These are phyloP conservation scores for Byasa hedistus DNA, from an alignment of 2,888 invertebrate genomes.

Conservation along the genomic window DNA sequence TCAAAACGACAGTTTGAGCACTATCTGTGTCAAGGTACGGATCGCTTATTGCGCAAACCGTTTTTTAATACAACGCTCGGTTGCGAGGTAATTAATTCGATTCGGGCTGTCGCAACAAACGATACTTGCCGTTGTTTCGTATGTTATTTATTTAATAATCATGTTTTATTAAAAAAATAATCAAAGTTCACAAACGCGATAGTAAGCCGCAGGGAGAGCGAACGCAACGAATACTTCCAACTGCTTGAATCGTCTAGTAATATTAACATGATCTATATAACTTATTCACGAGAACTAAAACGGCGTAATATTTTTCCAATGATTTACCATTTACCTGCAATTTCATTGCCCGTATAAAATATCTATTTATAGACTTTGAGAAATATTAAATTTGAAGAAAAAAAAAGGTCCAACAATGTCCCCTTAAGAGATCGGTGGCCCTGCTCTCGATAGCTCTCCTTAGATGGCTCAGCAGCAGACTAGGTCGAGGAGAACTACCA, in stretches of 20 bases:
- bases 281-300: too few relatives aligned
- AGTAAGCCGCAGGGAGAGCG: too few relatives aligned
- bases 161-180: too few relatives aligned
- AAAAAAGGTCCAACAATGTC: constrained; percentile 60
- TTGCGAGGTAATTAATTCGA: constrained; percentile 79
- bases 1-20: constrained; percentile 77
- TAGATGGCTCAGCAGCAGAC: constrained; percentile 77
- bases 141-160: constrained; percentile 38
- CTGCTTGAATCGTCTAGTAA: too few relatives aligned
- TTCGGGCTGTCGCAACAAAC: constrained; percentile 73
- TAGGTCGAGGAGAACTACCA: constrained; percentile 78
- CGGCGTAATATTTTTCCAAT: background rate
- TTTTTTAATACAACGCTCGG: constrained; percentile 76
- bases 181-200: background rate
- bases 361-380: constrained; percentile 24
- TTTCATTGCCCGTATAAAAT: background rate
- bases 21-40: constrained; percentile 78
- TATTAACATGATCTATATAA: too few relatives aligned
- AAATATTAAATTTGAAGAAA: constrained; percentile 46
- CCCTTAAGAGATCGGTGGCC: constrained; percentile 73
- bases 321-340: background rate
- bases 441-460: constrained; percentile 78
- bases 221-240: too few relatives aligned
- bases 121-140: constrained; percentile 66
- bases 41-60: constrained; percentile 77